These are phyloP conservation scores for Leptinotarsa defecta DNA, from an alignment of 1,140 invertebrate species.

Conservation along the genomic window DNA sequence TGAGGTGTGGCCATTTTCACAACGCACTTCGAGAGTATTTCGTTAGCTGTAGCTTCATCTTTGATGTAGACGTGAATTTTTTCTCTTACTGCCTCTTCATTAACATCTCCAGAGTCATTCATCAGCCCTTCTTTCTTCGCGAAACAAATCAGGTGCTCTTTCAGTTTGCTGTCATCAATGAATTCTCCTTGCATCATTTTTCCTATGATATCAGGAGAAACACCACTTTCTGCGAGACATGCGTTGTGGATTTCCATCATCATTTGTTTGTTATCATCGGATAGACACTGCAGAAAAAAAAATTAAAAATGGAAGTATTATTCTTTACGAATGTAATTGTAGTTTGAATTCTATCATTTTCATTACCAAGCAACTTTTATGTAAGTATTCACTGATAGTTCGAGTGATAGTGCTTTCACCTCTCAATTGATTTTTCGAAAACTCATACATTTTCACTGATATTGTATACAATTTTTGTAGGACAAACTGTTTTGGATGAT, in stretches of 20 bases:
- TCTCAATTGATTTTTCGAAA: no score
- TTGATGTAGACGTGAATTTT: constrained; percentile 47
- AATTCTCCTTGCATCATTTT: constrained; percentile 55
- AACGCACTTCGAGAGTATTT: not conserved
- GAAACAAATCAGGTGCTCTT: constrained; percentile 56
- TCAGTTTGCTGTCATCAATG: constrained; percentile 53
- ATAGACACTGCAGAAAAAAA: not conserved
- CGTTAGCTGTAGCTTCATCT: constrained; percentile 34
- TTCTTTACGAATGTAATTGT: no score
- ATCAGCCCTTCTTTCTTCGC: constrained; percentile 55
- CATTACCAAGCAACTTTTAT: no score
- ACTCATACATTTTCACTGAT: no score
- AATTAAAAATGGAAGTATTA: no score
- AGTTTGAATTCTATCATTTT: no score
- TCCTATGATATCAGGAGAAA: constrained; percentile 35
- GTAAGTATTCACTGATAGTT: no score
- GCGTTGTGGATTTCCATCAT: not conserved
- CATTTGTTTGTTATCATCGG: not conserved
- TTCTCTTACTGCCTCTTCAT: constrained; percentile 50
- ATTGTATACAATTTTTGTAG: no score
- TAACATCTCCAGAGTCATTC: constrained; percentile 50
- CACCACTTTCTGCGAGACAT: not conserved
- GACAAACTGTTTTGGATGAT: no score
- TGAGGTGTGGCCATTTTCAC: not conserved
- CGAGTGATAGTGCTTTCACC: no score